Conservation (phyloP, 2,888 invertebrate species). For the Leptopterna dolabrata region DNA sequence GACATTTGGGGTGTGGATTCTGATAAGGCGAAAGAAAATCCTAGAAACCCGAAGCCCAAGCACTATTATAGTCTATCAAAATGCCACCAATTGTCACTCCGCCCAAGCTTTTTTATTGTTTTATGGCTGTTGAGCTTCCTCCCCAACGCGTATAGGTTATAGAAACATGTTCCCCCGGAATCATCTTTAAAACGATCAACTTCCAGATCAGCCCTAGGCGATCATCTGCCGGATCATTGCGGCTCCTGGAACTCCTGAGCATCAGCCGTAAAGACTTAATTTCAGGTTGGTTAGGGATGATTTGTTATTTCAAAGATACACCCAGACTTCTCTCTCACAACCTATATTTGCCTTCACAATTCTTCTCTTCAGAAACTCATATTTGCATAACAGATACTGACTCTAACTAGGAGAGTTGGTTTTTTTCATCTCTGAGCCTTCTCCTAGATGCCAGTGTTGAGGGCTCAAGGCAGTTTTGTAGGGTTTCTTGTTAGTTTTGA, state of each 20-base stretch:
- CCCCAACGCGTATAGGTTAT: too few relatives aligned
- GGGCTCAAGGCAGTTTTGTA: not conserved
- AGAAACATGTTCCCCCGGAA: not conserved
- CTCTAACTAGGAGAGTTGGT: not conserved
- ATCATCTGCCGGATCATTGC: slow-evolving; percentile 5
- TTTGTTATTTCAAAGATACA: slow-evolving; percentile 5
- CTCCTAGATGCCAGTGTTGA: not conserved
- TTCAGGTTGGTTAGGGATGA: slow-evolving; percentile 7
- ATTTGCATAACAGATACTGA: not conserved
- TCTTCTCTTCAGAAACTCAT: not conserved
- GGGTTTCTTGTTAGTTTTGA: not conserved
- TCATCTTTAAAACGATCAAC: not conserved
- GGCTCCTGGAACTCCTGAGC: slow-evolving; percentile 1
- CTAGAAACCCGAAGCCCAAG: too few relatives aligned
- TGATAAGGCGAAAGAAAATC: too few relatives aligned
- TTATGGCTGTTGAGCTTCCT: too few relatives aligned
- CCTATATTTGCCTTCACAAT: slow-evolving; percentile 3
- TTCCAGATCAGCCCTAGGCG: not conserved
- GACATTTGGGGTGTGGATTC: too few relatives aligned
- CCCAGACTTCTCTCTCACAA: not conserved
- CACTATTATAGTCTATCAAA: too few relatives aligned
- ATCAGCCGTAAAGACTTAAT: not conserved
- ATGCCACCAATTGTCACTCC: too few relatives aligned
- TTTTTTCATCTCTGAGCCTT: not conserved
- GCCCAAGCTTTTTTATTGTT: too few relatives aligned